Evolutionary conservation across 2,113 vertebrate genomes (phyloP).

Genomic region (Quiscalus mexicanus): DNA sequence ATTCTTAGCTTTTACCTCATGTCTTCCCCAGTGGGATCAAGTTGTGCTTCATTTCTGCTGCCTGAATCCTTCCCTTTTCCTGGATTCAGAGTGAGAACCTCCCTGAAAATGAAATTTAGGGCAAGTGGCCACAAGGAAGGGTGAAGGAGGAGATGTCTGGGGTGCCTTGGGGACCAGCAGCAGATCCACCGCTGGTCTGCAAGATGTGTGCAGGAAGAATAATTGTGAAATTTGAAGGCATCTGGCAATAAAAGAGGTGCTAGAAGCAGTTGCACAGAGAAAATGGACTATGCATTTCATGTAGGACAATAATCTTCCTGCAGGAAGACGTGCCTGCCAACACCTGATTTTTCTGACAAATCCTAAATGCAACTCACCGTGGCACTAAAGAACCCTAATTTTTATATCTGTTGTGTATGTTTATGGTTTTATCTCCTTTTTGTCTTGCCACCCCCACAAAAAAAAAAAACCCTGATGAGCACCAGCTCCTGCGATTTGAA

Average conservation of each 20-base stretch:
- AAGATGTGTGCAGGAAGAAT: not conserved
- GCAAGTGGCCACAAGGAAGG: not conserved
- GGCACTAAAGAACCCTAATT: not conserved
- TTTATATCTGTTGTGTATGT: not conserved
- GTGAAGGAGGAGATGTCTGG: not conserved
- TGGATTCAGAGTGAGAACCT: not conserved
- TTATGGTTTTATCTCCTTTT: not conserved
- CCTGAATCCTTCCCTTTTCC: not conserved
- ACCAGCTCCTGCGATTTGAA: not conserved
- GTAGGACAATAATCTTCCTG: not conserved
- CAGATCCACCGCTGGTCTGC: not conserved
- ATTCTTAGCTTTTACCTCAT: not conserved
- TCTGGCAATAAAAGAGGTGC: not conserved
- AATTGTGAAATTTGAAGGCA: not conserved
- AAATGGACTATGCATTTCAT: not conserved
- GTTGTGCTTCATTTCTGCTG: not conserved
- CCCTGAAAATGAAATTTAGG: not conserved
- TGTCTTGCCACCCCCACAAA: accelerated
- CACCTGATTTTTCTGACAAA: not conserved
- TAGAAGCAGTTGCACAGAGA: not conserved
- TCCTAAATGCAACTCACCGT: not conserved
- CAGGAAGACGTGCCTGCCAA: not conserved
- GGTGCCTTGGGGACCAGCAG: not conserved
- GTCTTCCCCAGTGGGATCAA: not conserved
- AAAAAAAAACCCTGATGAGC: not conserved